phyloP scores from a whole-genome alignment of 1,140 invertebrate genomes.

The Meteorus sp. region DNA sequence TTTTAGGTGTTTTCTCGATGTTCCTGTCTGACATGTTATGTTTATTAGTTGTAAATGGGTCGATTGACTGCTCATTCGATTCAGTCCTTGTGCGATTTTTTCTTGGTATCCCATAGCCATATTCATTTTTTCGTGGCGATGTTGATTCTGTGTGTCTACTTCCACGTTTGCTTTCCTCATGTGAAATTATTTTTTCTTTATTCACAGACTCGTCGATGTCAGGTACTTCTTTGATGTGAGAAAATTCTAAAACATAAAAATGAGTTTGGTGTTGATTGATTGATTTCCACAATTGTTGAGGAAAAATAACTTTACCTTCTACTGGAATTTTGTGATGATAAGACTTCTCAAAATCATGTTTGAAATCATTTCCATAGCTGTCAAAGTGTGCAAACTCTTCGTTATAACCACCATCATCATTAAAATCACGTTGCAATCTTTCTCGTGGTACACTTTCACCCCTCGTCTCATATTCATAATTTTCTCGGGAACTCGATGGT shows the following conservation, averaged over 20 bases:
- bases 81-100: constrained; percentile 20
- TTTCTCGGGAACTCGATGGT: neutral
- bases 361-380: constrained; percentile 34
- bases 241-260: constrained; percentile 33
- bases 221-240: constrained; percentile 31
- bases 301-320: constrained; percentile 34
- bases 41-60: constrained; percentile 20
- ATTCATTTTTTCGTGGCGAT: constrained; percentile 11
- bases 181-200: neutral
- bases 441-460: neutral
- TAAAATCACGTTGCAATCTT: neutral
- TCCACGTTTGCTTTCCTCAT: neutral
- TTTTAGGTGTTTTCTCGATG: neutral
- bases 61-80: constrained; percentile 27
- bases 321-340: constrained; percentile 37
- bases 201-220: constrained; percentile 28
- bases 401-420: constrained; percentile 27
- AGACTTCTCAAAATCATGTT: constrained; percentile 43
- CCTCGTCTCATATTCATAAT: neutral
- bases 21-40: constrained; percentile 17
- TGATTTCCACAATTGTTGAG: neutral
- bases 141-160: constrained; percentile 6
- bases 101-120: constrained; percentile 36
- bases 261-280: neutral
- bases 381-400: constrained; percentile 17